Base-by-base conservation (phyloP, 2,113 vertebrate species). In the Myocastor coypus region DNA sequence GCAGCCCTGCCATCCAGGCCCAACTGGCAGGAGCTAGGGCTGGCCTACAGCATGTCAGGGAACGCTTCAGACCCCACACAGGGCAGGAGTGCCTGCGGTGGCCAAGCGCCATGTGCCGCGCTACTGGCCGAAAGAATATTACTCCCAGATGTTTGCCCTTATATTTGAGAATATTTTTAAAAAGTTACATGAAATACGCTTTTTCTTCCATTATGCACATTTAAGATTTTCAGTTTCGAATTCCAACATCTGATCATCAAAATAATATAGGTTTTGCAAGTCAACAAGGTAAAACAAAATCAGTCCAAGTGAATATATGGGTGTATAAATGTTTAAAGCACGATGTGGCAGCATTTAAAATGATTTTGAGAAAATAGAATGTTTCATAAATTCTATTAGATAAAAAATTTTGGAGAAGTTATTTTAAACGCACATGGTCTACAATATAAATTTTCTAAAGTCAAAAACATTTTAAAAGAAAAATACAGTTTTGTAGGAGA, bases 331-430 rank as follows among this genome's bases (percentile, higher is more conserved):
- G 66, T 24, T 95, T 87, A 50, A 26, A n/a, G 57, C 13, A 12
- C 42, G 42, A 40, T 64, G 24, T 28, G 42, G 7, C 7, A 46
- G 19, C 55, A 82, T 91, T 82, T 83, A 34, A 91, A 89, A 32
- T 89, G 69, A 59, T 84, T 78, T 34, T 87, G 12, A 46, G 40
- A 2, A 50, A 20, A 40, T 84, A n/a, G 22, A 73, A 87, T 83
- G 55, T 80, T 95, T 94, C 87, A 91, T 55, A 20, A 84, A 64
- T 59, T 88, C 0, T n/a, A 19, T 82, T 86, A 57, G 73, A 17
- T 7, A 86, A 50, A 90, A 46, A 11, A 1, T 0, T 26, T 8
- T 1, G 59, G 20, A 3, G 16, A 82, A 16, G 42, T 83, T 40
- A 32, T 46, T 92, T 87, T 69, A 85, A 88, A 71, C 7, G 52